Base-by-base conservation (phyloP, 2,113 vertebrate genomes). In the Lates calcarifer region DNA sequence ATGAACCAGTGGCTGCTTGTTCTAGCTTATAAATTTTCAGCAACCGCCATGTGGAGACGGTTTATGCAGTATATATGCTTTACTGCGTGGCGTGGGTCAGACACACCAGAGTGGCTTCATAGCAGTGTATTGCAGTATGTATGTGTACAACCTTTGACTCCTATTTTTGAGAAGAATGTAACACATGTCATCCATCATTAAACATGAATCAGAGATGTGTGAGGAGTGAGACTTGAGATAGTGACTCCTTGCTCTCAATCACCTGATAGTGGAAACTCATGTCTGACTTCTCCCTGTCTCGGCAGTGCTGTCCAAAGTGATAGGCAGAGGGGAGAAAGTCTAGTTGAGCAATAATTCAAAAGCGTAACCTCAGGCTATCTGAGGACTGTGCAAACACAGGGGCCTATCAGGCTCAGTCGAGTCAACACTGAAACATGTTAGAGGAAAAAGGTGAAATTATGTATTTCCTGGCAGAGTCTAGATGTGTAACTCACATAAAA, bases 291-390 rank as follows among this genome's bases (percentile, higher is more conserved):
- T 43, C 15, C 11, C 7, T 5, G 35, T 62, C 73, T 81, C 76
- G 60, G 53, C 56, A 3, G 70, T 57, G 73, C 69, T 63, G 64
- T 75, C 76, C 51, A 71, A 86, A 79, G 74, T 72, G 82, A 81
- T 58, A 62, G 74, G 37, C 51, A 71, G 57, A 65, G 24, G 28
- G 28, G 35, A 74, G 70, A 68, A 57, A 55, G 56, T 74, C 26
- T 20, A 65, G 78, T 69, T 53, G 53, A 79, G 75, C 74, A 79
- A 89, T 87, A 79, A 89, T 83, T 91, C 81, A 86, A 56, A 89
- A 69, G 63, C 68, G 70, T 81, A 79, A 84, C 83, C 79, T 56
- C 62, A 2, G 78, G 76, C 63, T 83, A 84, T 84, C 64, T 61
- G 80, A 84, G 75, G 72, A 67, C 81, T 76, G 72, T 65, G 65